Evolutionary conservation across 2,797 vertebrate genomes (phyloP).

Genomic region (Lerista edwardsae): DNA sequence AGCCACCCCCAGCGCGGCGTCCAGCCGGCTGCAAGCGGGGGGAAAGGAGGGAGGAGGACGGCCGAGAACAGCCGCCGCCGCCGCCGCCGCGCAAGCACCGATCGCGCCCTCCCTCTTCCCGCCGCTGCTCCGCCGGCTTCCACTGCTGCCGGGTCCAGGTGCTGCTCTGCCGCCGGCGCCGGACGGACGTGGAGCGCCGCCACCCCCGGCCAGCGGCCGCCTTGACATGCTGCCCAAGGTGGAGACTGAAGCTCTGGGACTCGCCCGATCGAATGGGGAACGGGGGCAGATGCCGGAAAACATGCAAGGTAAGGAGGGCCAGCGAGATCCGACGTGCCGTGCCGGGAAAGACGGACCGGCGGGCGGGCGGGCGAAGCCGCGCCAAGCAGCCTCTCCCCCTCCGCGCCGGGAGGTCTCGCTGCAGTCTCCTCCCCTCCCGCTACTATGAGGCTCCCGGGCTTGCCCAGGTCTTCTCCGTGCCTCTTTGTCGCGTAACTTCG

Average conservation of each 20-base stretch:
- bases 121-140: background rate
- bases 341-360: background rate
- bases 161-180: constrained; percentile 81
- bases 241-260: constrained; percentile 94
- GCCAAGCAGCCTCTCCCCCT: background rate
- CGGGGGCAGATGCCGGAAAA: constrained; percentile 94
- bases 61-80: constrained; percentile 39
- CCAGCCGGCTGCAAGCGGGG: constrained; percentile 26
- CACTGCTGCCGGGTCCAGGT: constrained; percentile 83
- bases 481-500: no score
- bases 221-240: constrained; percentile 98
- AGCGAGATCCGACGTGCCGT: background rate
- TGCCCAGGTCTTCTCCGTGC: no score
- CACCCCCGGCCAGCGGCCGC: constrained; percentile 83
- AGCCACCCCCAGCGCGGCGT: constrained; percentile 2
- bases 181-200: constrained; percentile 69
- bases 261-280: constrained; percentile 95
- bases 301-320: constrained; percentile 91
- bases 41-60: constrained; percentile 45
- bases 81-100: constrained; percentile 20
- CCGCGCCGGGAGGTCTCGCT: background rate
- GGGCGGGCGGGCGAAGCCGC: background rate
- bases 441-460: background rate
- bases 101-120: background rate
- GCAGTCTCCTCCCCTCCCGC: background rate